Evolutionary conservation across 2,888 invertebrate genomes (phyloP), one percentile per base, ranked within the genome.

Genomic region (Agrotis clavis): DNA sequence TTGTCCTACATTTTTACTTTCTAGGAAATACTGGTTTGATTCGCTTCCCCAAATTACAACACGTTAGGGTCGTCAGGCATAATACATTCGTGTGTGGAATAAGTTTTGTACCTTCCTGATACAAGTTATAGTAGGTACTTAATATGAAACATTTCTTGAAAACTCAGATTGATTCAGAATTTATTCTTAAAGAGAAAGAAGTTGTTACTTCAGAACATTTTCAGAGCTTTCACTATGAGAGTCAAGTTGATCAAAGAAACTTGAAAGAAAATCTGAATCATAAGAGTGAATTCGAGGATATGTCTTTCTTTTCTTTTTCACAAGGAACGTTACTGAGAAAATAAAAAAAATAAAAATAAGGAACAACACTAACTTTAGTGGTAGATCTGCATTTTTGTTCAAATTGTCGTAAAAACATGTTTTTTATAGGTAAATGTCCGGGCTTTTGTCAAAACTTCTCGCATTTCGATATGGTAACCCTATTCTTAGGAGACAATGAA

Each of bases 1-100:
- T 25, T 35, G 35, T 35, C 18, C n/a, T 16, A 51, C 21, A 30
- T 74, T 54, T 47, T 54, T 47, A 47, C 53, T 65, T 65, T 65
- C 21, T 74, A 48, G 11, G 5, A 45, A 71, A 35, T n/a, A 47
- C 21, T 47, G 25, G 47, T 48, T 65, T 41, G 21, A 18, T 65
- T 48, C 0, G 35, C 35, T 41, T 54, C 48, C 18, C 35, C 14
- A 25, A 19, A 14, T 65, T 11, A 4, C 9, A 18, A 53, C 11
- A 75, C 13, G 21, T 2, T 48, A 41, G 21, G 41, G 11, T 41
- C 9, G 41, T 11, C 41, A 41, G 41, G 41, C 41, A 41, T 41
- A 11, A 11, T 25, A 16, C 45, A 19, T 30, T 25, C n/a, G 14
- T n/a, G 16, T 41, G 7, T 71, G 2, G 18, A 35, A 35, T 57